Evolutionary conservation across 2,797 vertebrate species (phyloP), one percentile per base, ranked within the genome.

Genomic region (Semotilus atromaculatus): DNA sequence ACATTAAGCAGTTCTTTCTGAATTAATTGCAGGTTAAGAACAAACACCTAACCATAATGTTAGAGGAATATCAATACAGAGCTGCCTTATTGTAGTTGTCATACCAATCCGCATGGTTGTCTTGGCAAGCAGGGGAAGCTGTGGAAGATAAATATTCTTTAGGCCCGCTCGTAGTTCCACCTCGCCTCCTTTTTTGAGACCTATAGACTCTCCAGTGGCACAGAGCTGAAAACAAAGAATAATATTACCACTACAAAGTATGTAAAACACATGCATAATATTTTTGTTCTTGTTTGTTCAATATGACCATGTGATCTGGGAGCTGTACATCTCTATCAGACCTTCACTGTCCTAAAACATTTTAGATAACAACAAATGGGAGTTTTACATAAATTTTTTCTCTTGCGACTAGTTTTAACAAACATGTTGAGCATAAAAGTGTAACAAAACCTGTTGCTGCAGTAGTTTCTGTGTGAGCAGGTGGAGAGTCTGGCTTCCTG

Each of bases 141-240:
- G 95, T 78, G 97, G 96, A 81, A 97, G 92, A 88, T 97, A 99
- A 83, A 97, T 94, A 89, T 99, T 99, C 88, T 89, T 96, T 55
- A 92, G 82, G 83, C 93, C 94, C 36, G 89, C 87, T 87, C 88
- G 90, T 68, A 93, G 86, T 87, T 88, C 81, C 1, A 95, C 91
- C 80, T 86, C 88, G 53, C 93, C 92, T 89, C 93, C 93, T 88
- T 87, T 84, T 76, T 90, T 89, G 53, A 86, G 21, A 72, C 90
- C 87, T 86, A 97, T 87, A 77, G 26, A 90, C 91, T 97, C 94
- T 82, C 96, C 97, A 81, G 96, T 94, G 86, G 78, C 81, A 90
- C 89, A 88, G 45, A 98, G 93, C 98, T 99, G 85, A 81, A 85
- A 77, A 6, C 19, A 74, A 74, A 86, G n/a, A 67, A 66, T 23